Evolutionary conservation across 2,797 vertebrate species (phyloP).

Genomic region (Yasuhikotakia modesta): DNA sequence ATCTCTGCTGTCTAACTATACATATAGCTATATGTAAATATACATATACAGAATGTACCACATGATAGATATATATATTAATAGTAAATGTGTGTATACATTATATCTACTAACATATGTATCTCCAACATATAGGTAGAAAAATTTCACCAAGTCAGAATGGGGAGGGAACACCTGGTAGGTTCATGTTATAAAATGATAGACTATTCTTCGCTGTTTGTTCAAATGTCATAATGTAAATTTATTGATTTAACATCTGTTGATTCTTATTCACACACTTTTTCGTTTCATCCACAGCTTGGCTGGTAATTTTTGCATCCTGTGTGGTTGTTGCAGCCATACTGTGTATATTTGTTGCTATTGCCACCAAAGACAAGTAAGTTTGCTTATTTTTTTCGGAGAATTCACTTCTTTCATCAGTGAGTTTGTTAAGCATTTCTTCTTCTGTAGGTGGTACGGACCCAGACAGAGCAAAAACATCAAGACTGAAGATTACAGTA

Average conservation of each 20-base stretch:
- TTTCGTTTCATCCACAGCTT: conserved; percentile 64
- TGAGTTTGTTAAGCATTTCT: neutral
- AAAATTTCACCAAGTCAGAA: neutral
- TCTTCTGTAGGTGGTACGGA: conserved; percentile 76
- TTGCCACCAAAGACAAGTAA: conserved; percentile 78
- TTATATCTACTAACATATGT: neutral
- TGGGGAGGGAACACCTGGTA: conserved; percentile 63
- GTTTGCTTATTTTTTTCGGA: conserved; percentile 30
- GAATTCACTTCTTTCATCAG: neutral
- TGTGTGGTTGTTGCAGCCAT: conserved; percentile 68
- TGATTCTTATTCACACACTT: neutral
- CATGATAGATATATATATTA: too few species aligned
- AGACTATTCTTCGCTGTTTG: neutral
- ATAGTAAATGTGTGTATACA: too few species aligned
- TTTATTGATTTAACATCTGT: conserved; percentile 18
- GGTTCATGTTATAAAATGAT: conserved; percentile 47
- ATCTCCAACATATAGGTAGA: neutral
- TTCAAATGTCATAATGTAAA: neutral
- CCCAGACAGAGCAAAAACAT: conserved; percentile 73
- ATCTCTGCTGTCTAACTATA: too few species aligned
- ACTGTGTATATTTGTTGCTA: conserved; percentile 65
- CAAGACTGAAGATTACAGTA: conserved; percentile 74
- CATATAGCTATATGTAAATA: too few species aligned
- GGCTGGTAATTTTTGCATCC: conserved; percentile 75
- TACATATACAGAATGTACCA: too few species aligned